A percentile compares a stretch with the other conserved stretches of the same genome.
Conservation (phyloP, 2,888 invertebrate species). For the Trilocha varians region DNA sequence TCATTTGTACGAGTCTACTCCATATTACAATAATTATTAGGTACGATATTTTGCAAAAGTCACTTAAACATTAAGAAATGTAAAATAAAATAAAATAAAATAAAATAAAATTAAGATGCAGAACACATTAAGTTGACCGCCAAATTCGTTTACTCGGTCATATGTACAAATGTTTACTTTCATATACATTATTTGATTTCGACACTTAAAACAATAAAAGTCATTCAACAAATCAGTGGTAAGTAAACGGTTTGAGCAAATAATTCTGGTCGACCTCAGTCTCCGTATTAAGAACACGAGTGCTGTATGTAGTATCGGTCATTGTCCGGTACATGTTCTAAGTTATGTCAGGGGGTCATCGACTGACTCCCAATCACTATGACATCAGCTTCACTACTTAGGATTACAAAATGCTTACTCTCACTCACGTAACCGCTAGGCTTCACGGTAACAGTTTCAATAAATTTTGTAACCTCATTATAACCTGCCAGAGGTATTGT, state of each 20-base stretch:
- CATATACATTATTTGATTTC: neutral
- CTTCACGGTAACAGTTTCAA: constrained; percentile 34
- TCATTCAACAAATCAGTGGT: neutral
- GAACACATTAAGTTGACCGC: neutral
- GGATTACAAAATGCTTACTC: constrained; percentile 64
- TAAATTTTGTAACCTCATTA: constrained; percentile 40
- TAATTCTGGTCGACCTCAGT: neutral
- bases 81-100: neutral
- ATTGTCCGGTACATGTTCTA: constrained; percentile 38
- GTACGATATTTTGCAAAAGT: too few relatives aligned
- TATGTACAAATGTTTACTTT: neutral
- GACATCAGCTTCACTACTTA: constrained; percentile 58
- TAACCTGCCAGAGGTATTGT: constrained; percentile 24
- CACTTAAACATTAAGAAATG: neutral
- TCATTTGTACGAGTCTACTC: too few relatives aligned
- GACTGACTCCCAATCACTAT: constrained; percentile 59
- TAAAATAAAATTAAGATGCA: neutral
- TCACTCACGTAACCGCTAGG: constrained; percentile 56
- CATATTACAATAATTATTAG: too few relatives aligned
- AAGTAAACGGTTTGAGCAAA: neutral
- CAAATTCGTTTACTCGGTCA: neutral
- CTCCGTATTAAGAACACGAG: neutral
- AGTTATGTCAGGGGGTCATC: constrained; percentile 64
- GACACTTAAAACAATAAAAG: neutral
- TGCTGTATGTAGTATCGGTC: constrained; percentile 20